These are phyloP conservation scores for Perognathus longimembris DNA, from an alignment of 2,113 vertebrate genomes.

Conservation along the genomic window DNA sequence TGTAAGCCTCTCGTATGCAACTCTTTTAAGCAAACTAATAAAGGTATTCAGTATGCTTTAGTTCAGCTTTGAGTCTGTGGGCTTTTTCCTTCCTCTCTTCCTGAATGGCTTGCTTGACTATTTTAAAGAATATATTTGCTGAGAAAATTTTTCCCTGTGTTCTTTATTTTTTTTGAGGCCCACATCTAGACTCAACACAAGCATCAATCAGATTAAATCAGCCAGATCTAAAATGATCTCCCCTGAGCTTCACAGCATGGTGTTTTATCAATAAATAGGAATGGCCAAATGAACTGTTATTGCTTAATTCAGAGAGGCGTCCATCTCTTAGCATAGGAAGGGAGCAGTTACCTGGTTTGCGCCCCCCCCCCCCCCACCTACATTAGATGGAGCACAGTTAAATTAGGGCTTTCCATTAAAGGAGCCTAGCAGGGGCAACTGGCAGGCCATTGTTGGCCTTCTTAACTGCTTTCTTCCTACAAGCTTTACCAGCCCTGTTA, in stretches of 20 bases:
- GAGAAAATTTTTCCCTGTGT: neutral
- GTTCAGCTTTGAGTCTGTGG: neutral
- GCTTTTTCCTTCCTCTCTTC: neutral
- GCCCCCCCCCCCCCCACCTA: neutral
- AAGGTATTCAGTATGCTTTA: neutral
- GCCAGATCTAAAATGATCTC: slow-evolving; percentile 66
- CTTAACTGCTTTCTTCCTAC: slow-evolving; percentile 1
- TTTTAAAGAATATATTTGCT: slow-evolving; percentile 59
- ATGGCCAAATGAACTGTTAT: slow-evolving; percentile 26
- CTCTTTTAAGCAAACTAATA: neutral
- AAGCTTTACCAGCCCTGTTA: slow-evolving; percentile 7
- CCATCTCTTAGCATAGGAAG: neutral
- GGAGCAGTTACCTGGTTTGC: neutral
- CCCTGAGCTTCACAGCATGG: neutral
- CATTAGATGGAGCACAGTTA: neutral
- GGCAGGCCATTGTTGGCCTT: neutral
- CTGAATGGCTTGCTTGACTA: slow-evolving; percentile 67
- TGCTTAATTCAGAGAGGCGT: slow-evolving; percentile 23
- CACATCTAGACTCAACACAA: slow-evolving; percentile 36
- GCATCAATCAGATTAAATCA: slow-evolving; percentile 64
- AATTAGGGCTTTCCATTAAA: neutral
- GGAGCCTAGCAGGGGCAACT: slow-evolving; percentile 44
- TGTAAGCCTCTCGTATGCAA: neutral
- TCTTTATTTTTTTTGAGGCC: slow-evolving; percentile 64
- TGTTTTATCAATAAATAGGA: slow-evolving; percentile 54